Base-by-base conservation (phyloP, 2,888 invertebrate species). In the Lasius platythorax region DNA sequence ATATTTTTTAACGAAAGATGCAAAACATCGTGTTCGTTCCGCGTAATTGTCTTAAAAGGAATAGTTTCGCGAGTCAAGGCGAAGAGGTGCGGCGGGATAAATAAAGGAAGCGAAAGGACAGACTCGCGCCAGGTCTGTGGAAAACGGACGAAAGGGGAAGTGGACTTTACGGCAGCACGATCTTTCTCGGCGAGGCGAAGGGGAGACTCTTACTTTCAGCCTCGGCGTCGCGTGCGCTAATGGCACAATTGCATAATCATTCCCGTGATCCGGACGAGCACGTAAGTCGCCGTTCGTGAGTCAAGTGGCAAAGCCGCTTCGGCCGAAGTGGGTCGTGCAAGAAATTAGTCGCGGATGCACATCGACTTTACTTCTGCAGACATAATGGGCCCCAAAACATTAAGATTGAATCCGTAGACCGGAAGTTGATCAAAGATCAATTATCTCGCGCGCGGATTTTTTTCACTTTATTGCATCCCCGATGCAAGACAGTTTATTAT, bases 131-230 rank as follows among this genome's bases (percentile, higher is more conserved):
- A 43, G 58, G 40, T 30, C 58, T 81, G 53, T 53, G 61, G 61
- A 73, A 81, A 73, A 81, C 46, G 46, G 46, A 76, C 61, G 84
- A 83, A 83, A 76, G 81, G 64, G 73, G 73, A 81, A 66, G 66
- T 81, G 28, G 73, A 30, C 58, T 83, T 68, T 53, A 70, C 74
- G 76, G 75, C 63, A 68, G 50, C 53, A 73, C 75, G 87, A 84
- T 87, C 85, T 81, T 85, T 82, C 78, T 84, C 84, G 84, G 61
- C 28, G 78, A 46, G 81, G 86, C 88, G 84, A 91, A 88, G 87
- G 89, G 90, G 89, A 87, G 87, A 92, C 93, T 94, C 93, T 94
- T 93, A 93, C 94, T 94, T 94, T 94, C 93, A 92, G 90, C 89
- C 89, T 89, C 89, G 90, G 84, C 90, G 91, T 92, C 93, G 92